Evolutionary conservation across 1,140 invertebrate species (phyloP), one percentile per base, ranked within the genome.

Genomic region (Holcopasites calliopsidis): DNA sequence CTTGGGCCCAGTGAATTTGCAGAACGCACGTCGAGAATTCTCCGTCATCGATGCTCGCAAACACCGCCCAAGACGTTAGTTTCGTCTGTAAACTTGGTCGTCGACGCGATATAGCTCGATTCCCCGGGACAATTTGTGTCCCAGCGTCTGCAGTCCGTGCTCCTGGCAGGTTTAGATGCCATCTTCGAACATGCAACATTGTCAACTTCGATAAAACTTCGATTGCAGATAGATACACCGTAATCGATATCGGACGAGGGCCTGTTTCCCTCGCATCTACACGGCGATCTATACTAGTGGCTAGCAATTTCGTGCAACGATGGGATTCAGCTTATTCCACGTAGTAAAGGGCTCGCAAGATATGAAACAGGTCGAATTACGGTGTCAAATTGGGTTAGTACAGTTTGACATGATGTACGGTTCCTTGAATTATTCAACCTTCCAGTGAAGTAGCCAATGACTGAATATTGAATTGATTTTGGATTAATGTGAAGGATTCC

Each of bases 31-130:
- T 81, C 73, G 65, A 62, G 68, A 71, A 76, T 77, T 77, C 61
- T 57, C 61, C 42, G 50, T 55, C 81, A 82, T 77, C 58, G 80
- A 82, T 76, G 68, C 73, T 72, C 47, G 65, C 81, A 72, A 82
- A 82, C 55, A 82, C 31, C 21, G 38, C 38, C 60, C 58, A 60
- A 58, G 61, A 72, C 66, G 64, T n/a, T 75, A 75, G 64, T 75
- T 69, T 69, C 72, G 64, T 77, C 44, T 70, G 75, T 52, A 80
- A 82, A 80, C 60, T 80, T 69, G 66, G 33, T 13, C 68, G 58
- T 76, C 69, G 54, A 44, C 55, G 28, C 31, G 49, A 40, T 77
- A 49, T 13, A 44, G 58, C 52, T 69, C 28, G 65, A 80, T 77
- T 76, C 55, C 35, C 44, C n/a, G 33, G 72, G 66, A 80, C 66